Evolutionary conservation across 2,797 vertebrate genomes (phyloP).

Genomic region (Tangara arthus): DNA sequence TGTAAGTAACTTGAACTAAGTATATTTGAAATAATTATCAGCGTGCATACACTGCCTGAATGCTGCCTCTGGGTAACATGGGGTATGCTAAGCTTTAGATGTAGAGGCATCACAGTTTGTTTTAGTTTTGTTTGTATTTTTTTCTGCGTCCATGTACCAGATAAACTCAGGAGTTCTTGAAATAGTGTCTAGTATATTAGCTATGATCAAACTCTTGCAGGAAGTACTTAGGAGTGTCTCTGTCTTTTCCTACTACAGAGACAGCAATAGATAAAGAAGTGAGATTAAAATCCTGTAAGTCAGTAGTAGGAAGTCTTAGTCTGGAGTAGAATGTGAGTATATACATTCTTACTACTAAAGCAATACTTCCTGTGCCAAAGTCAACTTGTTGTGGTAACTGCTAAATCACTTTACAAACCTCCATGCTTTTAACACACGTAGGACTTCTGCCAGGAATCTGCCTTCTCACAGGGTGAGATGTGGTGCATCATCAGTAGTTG

Average conservation of each 20-base stretch:
- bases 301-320: background rate
- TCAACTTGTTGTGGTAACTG: background rate
- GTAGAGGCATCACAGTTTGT: background rate
- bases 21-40: background rate
- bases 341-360: background rate
- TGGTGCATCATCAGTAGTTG: background rate
- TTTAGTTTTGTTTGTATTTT: background rate
- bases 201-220: background rate
- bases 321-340: background rate
- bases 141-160: background rate
- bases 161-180: background rate
- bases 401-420: background rate
- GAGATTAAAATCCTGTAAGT: background rate
- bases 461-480: background rate
- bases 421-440: background rate
- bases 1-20: background rate
- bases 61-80: background rate
- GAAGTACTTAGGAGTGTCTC: background rate
- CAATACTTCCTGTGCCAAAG: background rate
- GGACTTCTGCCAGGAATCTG: background rate
- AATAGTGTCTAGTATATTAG: background rate
- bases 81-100: background rate
- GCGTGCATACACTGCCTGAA: background rate
- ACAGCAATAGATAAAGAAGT: background rate
- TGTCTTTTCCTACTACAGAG: background rate